Evolutionary conservation across 2,888 invertebrate species (phyloP).

Genomic region (Dendrolimus houi): DNA sequence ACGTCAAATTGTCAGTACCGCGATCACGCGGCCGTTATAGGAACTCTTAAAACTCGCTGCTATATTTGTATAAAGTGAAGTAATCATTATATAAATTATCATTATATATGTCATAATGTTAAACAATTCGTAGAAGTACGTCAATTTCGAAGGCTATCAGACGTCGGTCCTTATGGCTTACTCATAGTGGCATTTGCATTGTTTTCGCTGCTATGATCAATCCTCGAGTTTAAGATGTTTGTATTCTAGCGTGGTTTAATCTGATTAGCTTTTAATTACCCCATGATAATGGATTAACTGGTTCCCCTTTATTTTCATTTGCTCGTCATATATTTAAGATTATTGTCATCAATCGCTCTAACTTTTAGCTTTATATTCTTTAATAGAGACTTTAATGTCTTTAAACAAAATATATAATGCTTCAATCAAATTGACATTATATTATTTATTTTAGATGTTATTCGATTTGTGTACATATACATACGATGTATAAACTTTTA

Average conservation of each 20-base stretch:
- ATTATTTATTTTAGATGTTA: slow-evolving; percentile 68
- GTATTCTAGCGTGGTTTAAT: background rate
- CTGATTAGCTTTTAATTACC: background rate
- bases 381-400: slow-evolving; percentile 43
- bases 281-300: background rate
- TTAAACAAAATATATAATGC: slow-evolving; percentile 49
- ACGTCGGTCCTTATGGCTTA: slow-evolving; percentile 33
- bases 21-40: slow-evolving; percentile 77
- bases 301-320: background rate
- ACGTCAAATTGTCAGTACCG: slow-evolving; percentile 73
- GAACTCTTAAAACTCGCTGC: slow-evolving; percentile 87
- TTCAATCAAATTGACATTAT: slow-evolving; percentile 70
- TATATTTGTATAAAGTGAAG: slow-evolving; percentile 82
- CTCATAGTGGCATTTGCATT: slow-evolving; percentile 9
- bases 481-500: slow-evolving; percentile 58
- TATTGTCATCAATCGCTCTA: slow-evolving; percentile 29
- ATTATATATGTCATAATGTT: slow-evolving; percentile 69
- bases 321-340: background rate
- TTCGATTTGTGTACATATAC: slow-evolving; percentile 52
- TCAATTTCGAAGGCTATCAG: slow-evolving; percentile 75
- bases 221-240: background rate
- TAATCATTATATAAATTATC: slow-evolving; percentile 70
- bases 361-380: slow-evolving; percentile 27
- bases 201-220: background rate
- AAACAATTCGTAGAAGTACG: slow-evolving; percentile 65